A percentile compares a stretch with the other conserved stretches of the same genome.
These are phyloP conservation scores for Phortica magna DNA, from an alignment of 2,888 invertebrate species.

Conservation along the genomic window DNA sequence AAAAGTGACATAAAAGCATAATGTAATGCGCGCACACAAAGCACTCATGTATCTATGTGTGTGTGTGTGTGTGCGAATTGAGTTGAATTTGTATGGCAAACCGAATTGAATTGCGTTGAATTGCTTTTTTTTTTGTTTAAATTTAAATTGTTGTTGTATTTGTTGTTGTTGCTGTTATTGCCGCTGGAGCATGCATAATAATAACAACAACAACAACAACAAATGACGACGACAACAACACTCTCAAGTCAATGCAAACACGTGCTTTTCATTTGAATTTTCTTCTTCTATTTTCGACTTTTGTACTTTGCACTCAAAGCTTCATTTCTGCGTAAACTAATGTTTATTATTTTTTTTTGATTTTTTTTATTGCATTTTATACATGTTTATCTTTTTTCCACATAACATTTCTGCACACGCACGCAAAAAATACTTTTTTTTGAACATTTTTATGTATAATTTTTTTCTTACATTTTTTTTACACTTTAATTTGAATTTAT, in stretches of 20 bases:
- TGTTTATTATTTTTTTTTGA: neutral
- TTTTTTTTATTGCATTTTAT: conserved; percentile 29
- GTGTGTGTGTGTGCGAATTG: neutral
- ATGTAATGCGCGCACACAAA: conserved; percentile 26
- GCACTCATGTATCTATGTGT: neutral
- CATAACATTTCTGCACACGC: conserved; percentile 2
- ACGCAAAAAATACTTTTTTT: neutral
- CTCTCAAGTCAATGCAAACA: conserved; percentile 45
- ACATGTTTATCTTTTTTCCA: neutral
- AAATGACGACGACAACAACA: neutral
- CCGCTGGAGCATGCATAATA: neutral
- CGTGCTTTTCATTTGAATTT: conserved; percentile 51
- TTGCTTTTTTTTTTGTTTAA: conserved; percentile 35
- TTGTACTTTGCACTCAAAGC: conserved; percentile 21
- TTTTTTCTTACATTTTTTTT: neutral
- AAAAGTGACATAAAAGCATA: neutral
- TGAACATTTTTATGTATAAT: neutral
- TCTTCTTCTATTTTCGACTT: conserved; percentile 6
- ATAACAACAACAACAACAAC: neutral
- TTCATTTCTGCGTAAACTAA: neutral
- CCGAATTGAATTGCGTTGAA: conserved; percentile 3
- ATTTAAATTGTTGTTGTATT: neutral
- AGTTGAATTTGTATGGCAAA: neutral
- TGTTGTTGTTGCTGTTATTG: neutral
- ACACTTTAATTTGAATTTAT: conserved; percentile 39